These are phyloP conservation scores for Sphaeramia orbicularis DNA, from an alignment of 2,797 vertebrate species.

Conservation along the genomic window DNA sequence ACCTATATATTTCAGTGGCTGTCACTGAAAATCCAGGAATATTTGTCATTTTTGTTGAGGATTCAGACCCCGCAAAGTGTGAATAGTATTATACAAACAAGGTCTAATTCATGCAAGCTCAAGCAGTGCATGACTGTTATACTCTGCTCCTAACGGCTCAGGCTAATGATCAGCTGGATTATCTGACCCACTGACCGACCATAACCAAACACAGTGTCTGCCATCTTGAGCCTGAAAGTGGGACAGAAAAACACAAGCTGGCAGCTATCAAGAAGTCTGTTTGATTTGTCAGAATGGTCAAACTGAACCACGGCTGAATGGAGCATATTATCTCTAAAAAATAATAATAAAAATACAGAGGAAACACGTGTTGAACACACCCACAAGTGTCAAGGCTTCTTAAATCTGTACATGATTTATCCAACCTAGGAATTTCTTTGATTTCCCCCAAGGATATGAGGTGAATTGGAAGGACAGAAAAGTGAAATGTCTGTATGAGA, in stretches of 20 bases:
- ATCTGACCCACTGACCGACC: conserved; percentile 43
- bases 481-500: not conserved
- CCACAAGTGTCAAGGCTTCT: conserved; percentile 1
- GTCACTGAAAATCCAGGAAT: not conserved
- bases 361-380: not conserved
- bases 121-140: conserved; percentile 12
- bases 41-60: not conserved
- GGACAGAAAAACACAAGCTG: conserved; percentile 12
- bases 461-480: not conserved
- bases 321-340: not conserved
- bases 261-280: conserved; percentile 7
- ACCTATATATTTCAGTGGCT: not conserved
- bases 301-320: not conserved
- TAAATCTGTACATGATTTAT: conserved; percentile 27
- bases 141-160: conserved; percentile 36
- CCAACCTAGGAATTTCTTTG: conserved; percentile 29
- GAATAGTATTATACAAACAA: conserved; percentile 8
- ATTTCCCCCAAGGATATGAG: conserved; percentile 10
- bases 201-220: conserved; percentile 30
- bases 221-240: conserved; percentile 3
- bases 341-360: not conserved
- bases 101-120: conserved; percentile 25
- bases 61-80: conserved; percentile 18
- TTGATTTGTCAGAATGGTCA: conserved; percentile 4
- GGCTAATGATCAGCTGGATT: conserved; percentile 65